phyloP scores from a whole-genome alignment of 2,113 vertebrate species.

The Tychaedon coryphoeus region DNA sequence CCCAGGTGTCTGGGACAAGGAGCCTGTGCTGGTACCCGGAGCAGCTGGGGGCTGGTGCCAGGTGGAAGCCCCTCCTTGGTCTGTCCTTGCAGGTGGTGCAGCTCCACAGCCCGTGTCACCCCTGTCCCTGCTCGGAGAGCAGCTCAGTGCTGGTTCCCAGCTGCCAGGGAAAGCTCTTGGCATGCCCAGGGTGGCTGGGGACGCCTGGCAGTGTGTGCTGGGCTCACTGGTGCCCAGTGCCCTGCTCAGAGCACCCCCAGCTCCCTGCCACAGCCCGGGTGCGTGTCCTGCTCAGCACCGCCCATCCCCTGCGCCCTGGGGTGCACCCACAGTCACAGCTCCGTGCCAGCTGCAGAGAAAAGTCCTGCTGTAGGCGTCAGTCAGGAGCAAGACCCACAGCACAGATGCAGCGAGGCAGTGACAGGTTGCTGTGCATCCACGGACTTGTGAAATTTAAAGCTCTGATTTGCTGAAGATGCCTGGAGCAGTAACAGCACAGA shows the following conservation, averaged over 20 bases:
- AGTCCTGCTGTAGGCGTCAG: accelerated
- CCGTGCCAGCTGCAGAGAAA: accelerated
- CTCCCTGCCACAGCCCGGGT: accelerated
- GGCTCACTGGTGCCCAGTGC: accelerated
- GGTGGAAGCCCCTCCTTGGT: accelerated
- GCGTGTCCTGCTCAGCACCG: accelerated
- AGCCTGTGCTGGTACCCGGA: accelerated
- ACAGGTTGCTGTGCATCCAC: accelerated
- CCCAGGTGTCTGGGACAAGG: accelerated
- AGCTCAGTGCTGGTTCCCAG: accelerated
- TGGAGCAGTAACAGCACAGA: neutral
- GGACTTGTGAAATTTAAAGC: accelerated
- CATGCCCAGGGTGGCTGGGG: accelerated
- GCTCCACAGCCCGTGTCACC: neutral
- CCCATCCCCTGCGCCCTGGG: neutral
- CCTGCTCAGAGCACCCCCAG: accelerated
- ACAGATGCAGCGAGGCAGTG: accelerated
- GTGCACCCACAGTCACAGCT: accelerated
- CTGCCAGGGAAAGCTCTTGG: neutral
- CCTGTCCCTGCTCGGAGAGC: neutral
- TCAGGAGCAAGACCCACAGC: neutral
- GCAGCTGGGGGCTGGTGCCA: neutral
- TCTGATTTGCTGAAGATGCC: neutral
- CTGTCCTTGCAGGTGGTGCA: accelerated
- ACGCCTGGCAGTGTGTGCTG: accelerated